These are phyloP conservation scores for Erythrocebus patas DNA, from an alignment of 2,113 vertebrate genomes.

Conservation along the genomic window DNA sequence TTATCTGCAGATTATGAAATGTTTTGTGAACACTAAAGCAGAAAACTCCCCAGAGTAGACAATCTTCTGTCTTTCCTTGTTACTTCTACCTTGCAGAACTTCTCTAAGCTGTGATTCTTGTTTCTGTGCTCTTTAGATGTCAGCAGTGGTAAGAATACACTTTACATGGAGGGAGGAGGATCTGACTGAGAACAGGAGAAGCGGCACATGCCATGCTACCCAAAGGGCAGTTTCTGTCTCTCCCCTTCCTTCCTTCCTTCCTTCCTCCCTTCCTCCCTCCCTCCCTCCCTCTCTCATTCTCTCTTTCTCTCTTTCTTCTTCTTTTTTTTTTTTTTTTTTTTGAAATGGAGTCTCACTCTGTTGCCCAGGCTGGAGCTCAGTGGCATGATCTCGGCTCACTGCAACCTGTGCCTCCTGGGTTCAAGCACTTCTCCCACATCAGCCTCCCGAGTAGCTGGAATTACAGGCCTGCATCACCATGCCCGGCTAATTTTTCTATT, in stretches of 20 bases:
- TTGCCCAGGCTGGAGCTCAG: too few species aligned
- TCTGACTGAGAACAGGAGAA: background rate
- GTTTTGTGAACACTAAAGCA: background rate
- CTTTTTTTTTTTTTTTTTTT: too few species aligned
- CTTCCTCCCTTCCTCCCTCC: accelerated
- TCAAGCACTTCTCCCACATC: too few species aligned
- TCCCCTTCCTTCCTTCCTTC: accelerated
- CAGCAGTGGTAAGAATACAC: background rate
- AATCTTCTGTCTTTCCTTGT: background rate
- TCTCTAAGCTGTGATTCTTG: background rate
- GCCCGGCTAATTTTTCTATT: too few species aligned
- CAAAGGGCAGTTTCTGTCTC: background rate
- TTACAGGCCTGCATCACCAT: too few species aligned
- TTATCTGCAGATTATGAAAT: background rate
- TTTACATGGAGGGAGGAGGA: background rate
- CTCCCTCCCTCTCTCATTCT: too few species aligned
- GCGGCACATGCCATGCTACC: background rate
- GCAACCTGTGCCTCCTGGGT: too few species aligned
- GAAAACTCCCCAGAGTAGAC: background rate
- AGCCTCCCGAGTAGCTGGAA: too few species aligned
- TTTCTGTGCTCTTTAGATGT: background rate
- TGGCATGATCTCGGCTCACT: too few species aligned
- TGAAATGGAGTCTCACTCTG: too few species aligned
- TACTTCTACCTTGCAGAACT: background rate
- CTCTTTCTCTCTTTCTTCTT: too few species aligned